Percentiles rank a stretch among this genome's conserved stretches.
These are phyloP conservation scores for Tigriopus japonicus DNA, from an alignment of 1,140 invertebrate species.

Conservation along the genomic window DNA sequence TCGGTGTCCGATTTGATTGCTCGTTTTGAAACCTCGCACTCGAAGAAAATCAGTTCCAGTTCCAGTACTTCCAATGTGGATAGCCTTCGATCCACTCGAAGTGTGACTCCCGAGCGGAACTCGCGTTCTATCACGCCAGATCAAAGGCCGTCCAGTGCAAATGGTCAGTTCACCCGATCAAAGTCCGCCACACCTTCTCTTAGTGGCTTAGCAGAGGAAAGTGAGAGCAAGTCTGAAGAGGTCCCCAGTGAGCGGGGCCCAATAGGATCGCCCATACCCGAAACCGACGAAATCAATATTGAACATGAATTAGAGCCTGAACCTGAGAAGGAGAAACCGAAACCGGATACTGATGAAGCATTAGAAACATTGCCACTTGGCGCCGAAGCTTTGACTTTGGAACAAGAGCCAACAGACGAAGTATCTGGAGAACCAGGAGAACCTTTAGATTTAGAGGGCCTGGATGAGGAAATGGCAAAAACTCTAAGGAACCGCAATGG, in stretches of 20 bases:
- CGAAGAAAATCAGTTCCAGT: neutral
- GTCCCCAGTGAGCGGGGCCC: too few relatives aligned
- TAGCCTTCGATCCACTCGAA: neutral
- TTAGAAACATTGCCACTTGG: too few relatives aligned
- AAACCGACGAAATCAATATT: too few relatives aligned
- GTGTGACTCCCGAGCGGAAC: neutral
- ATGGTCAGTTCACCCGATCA: neutral
- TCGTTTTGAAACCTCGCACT: neutral
- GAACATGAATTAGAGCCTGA: too few relatives aligned
- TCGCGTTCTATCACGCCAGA: neutral
- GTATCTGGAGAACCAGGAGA: neutral
- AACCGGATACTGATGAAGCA: too few relatives aligned
- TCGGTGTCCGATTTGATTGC: conserved; percentile 3
- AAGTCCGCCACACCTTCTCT: neutral
- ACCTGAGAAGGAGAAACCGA: too few relatives aligned
- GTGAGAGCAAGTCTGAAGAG: too few relatives aligned
- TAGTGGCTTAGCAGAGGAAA: neutral
- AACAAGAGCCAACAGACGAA: too few relatives aligned
- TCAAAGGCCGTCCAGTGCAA: neutral
- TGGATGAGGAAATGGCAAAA: neutral
- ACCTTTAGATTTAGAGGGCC: neutral
- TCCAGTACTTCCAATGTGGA: too few relatives aligned
- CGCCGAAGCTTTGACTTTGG: too few relatives aligned
- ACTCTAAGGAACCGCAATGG: conserved; percentile 2
- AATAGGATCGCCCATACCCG: too few relatives aligned